A percentile compares a stretch with the other conserved stretches of the same genome.
Evolutionary conservation across 2,888 invertebrate species (phyloP).

Genomic region (Diaphora mendica): DNA sequence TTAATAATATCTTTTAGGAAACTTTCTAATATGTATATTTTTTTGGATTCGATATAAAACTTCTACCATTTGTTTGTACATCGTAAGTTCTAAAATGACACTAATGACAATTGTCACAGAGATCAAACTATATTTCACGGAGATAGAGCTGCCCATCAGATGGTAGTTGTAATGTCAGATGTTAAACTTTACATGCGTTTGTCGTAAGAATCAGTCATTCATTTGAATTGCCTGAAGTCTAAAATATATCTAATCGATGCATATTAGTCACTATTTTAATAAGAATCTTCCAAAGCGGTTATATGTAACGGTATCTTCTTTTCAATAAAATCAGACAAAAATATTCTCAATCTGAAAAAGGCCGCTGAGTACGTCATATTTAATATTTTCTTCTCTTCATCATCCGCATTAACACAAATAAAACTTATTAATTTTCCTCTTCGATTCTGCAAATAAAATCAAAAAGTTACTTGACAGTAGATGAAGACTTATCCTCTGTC

Average conservation of each 20-base stretch:
- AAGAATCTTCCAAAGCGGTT: not conserved
- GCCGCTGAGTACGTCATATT: not conserved
- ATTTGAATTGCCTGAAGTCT: too few species aligned
- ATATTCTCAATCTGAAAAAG: not conserved
- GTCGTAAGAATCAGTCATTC: not conserved
- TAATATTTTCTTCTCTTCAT: not conserved
- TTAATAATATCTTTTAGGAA: too few species aligned
- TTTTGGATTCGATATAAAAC: too few species aligned
- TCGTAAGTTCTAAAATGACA: too few species aligned
- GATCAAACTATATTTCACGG: too few species aligned
- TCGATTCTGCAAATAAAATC: not conserved
- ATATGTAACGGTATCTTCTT: not conserved
- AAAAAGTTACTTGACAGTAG: not conserved
- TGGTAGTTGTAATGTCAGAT: too few species aligned
- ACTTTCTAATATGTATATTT: too few species aligned
- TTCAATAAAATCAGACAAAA: not conserved
- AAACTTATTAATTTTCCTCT: not conserved
- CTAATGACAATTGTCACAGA: too few species aligned
- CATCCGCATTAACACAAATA: not conserved
- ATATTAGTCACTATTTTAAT: not conserved
- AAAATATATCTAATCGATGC: too few species aligned
- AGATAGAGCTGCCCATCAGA: too few species aligned
- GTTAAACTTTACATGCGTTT: not conserved
- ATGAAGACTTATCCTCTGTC: not conserved
- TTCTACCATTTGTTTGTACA: too few species aligned